Evolutionary conservation across 2,888 invertebrate species (phyloP), one percentile per base, ranked within the genome.

Genomic region (Calameuta idolon): DNA sequence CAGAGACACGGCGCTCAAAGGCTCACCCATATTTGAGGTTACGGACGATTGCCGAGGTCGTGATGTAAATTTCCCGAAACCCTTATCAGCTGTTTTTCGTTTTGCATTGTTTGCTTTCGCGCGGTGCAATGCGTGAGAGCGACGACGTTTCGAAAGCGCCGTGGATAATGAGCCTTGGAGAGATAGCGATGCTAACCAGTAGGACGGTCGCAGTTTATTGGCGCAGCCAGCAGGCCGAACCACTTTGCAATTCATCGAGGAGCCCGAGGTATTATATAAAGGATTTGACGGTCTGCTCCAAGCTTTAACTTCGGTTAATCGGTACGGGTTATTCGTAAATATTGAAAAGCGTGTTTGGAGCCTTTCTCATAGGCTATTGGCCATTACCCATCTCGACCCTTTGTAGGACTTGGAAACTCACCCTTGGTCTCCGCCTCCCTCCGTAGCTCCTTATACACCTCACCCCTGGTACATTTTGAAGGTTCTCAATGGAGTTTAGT

Each of bases 281-380:
- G 78, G 76, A 78, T 81, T 81, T 73, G 11, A 31, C 69, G 34
- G 69, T 9, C 71, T 40, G 12, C 68, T 76, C 15, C 30, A 37
- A 35, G 37, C 73, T 83, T 79, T 77, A 80, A 80, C 83, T 78
- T 80, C 83, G 82, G 83, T 86, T 85, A 86, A 86, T 86, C 86
- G 86, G 82, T 79, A 81, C 82, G 81, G 83, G 86, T 86, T 86
- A 85, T 86, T 84, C 85, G 85, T 85, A 86, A 86, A 86, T 86
- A 86, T 86, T 86, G 86, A 85, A 84, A 86, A 86, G 83, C 83
- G 78, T 75, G 86, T 86, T 86, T 83, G 81, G 84, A 75, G 80
- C 78, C 79, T 81, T 77, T 77, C 40, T 55, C 55, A 55, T 55
- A 55, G 55, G 55, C 55, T 55, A 55, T 55, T 55, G 55, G 55